Base-by-base conservation (phyloP, 2,113 vertebrate genomes). In the Ibidorhyncha struthersii region DNA sequence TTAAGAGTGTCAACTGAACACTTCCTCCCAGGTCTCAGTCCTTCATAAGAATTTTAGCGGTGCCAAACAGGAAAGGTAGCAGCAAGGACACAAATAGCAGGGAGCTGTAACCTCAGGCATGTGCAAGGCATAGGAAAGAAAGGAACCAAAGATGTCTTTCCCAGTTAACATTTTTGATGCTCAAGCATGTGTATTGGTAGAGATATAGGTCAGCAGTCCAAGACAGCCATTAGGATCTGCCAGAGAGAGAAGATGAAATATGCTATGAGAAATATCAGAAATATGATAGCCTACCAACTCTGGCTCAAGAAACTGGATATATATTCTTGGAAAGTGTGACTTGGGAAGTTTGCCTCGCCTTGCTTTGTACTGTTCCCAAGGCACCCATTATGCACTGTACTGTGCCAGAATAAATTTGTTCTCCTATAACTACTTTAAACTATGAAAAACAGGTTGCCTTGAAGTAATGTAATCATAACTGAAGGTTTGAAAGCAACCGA, bases 401-500 rank as follows among this genome's bases (percentile, higher is more conserved):
- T 70, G 22, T 21, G 15, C 20, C 81, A 85, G 69, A 87, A 55
- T 71, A 86, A 66, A 94, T 84, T n/a, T 86, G 25, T 41, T 83
- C 50, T 91, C 49, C n/a, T 18, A 0, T 21, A 91, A 71, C 53
- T 73, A 49, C 72, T 90, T 88, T 41, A 55, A 86, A 84, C 45
- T 65, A 58, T 32, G 47, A 66, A 82, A 96, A 89, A 52, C 4
- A 15, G 11, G 23, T 66, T 95, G 72, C 53, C 59, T 88, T 86
- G 80, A 84, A 86, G 82, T 79, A 86, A 74, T 13, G 19, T 55
- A 93, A 92, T 86, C 9, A 89, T 43, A 91, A 94, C 94, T 47
- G 43, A 93, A 79, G 8, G 5, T 18, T 12, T 84, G 61, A 94
- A 90, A 91, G 66, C 73, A 84, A 76, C 16, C 14, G 10, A 92